Evolutionary conservation across 2,888 invertebrate genomes (phyloP), one percentile per base, ranked within the genome.

Genomic region (Beris morrisii): DNA sequence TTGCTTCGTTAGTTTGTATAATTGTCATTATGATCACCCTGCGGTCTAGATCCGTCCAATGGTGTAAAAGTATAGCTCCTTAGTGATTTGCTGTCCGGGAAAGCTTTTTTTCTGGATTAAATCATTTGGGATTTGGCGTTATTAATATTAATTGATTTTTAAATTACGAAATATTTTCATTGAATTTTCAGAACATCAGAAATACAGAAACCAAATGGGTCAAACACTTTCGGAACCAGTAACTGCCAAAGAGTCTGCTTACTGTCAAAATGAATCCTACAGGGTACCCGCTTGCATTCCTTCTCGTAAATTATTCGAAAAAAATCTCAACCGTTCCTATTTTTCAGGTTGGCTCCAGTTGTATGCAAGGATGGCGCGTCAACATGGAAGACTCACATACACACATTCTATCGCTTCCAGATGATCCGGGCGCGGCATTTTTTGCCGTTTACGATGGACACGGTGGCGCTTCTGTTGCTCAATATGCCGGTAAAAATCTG

Each of bases 341-440:
- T 45, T 61, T 64, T 31, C 15, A 73, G 72, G 95, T 99, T 5
- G 98, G 95, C n/a, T 94, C 96, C 1, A 96, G 96, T 22, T 96
- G 94, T 77, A 99, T 99, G 98, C 99, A 99, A 82, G 99, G 99
- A 79, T 99, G 99, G 99, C 84, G 99, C 70, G 90, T 97, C 66
- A 94, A 94, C 72, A 99, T 99, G 99, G 99, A 99, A 83, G 99
- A 99, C 82, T 93, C 96, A 0, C 99, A 99, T 79, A 96, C 97
- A 57, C 96, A 97, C 75, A 91, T 99, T 72, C 83, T 99, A 13
- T 91, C 95, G 0, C 79, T 95, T 71, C 94, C 95, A 3, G 95
- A 95, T 76, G 98, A 99, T 80, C 93, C 95, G 32, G 90, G 88
- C 28, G 89, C 95, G 43, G 89, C 96, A 4, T 99, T 93, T 82